A percentile compares a stretch with the other conserved stretches of the same genome.
Evolutionary conservation across 2,888 invertebrate genomes (phyloP).

Genomic region (Athrips mouffetella): DNA sequence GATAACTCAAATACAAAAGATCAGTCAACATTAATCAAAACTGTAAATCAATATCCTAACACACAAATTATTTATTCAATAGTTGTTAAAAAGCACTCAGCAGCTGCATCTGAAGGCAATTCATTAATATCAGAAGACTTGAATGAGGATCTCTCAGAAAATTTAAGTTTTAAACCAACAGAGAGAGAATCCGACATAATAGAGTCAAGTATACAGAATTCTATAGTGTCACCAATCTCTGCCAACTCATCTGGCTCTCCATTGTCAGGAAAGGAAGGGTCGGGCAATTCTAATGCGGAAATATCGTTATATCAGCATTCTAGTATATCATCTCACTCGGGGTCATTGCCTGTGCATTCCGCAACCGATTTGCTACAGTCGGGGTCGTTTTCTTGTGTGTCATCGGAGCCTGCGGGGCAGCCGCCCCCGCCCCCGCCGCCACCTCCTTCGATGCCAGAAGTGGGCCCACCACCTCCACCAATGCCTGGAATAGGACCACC

Average conservation of each 20-base stretch:
- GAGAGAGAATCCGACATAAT: neutral
- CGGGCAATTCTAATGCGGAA: no score
- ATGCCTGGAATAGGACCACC: constrained; percentile 51
- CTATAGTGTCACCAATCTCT: neutral
- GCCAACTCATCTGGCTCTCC: no score
- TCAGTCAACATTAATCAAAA: constrained; percentile 15
- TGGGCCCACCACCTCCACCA: constrained; percentile 47
- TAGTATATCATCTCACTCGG: no score
- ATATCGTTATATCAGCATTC: no score
- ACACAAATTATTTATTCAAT: constrained; percentile 44
- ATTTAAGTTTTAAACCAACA: neutral
- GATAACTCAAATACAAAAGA: constrained; percentile 33
- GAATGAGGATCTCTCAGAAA: neutral
- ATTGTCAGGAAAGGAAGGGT: no score
- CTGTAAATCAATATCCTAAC: constrained; percentile 24
- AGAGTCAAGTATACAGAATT: neutral
- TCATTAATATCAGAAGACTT: neutral
- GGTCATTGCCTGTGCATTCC: no score
- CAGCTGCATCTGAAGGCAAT: neutral
- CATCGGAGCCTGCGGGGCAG: no score
- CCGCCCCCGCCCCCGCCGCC: no score
- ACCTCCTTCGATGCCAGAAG: constrained; percentile 45
- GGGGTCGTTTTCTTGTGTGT: no score
- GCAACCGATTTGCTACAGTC: no score
- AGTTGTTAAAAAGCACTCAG: constrained; percentile 30